Conservation (phyloP, 2,888 invertebrate species). For the Eristalis pertinax region DNA sequence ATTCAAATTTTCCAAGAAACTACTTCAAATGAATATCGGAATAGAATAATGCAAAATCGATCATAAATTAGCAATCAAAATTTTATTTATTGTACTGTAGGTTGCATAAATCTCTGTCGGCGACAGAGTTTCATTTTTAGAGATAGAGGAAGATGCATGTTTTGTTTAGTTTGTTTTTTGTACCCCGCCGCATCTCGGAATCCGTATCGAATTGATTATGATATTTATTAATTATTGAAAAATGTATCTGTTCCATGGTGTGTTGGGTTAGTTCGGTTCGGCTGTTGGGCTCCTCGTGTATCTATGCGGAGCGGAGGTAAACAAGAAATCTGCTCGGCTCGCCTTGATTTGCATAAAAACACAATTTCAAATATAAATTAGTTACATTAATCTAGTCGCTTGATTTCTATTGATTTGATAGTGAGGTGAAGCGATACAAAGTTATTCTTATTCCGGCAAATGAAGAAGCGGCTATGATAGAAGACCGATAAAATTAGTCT, state of each 20-base stretch:
- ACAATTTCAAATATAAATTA: slow-evolving; percentile 65
- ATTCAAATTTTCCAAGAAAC: slow-evolving; percentile 41
- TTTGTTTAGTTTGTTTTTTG: slow-evolving; percentile 46
- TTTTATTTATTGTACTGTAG: slow-evolving; percentile 55
- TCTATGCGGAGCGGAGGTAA: slow-evolving; percentile 29
- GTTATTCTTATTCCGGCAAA: background rate
- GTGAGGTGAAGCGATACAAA: slow-evolving; percentile 20
- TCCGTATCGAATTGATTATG: slow-evolving; percentile 62
- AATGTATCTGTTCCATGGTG: slow-evolving; percentile 60
- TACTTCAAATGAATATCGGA: slow-evolving; percentile 42
- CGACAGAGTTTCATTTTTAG: background rate
- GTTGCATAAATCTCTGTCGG: slow-evolving; percentile 59
- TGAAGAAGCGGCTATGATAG: background rate
- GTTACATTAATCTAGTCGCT: slow-evolving; percentile 67
- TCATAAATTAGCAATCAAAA: slow-evolving; percentile 69
- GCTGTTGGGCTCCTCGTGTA: background rate
- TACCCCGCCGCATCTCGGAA: slow-evolving; percentile 22
- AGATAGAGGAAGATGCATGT: slow-evolving; percentile 38
- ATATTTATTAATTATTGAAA: slow-evolving; percentile 70
- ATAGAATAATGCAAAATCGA: slow-evolving; percentile 57
- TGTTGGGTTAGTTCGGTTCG: background rate
- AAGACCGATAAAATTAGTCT: slow-evolving; percentile 43
- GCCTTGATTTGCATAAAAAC: slow-evolving; percentile 66
- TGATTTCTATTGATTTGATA: slow-evolving; percentile 56
- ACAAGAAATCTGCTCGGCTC: slow-evolving; percentile 37